Evolutionary conservation across 2,888 invertebrate genomes (phyloP), one percentile per base, ranked within the genome.

Genomic region (Pterostichus madidus): DNA sequence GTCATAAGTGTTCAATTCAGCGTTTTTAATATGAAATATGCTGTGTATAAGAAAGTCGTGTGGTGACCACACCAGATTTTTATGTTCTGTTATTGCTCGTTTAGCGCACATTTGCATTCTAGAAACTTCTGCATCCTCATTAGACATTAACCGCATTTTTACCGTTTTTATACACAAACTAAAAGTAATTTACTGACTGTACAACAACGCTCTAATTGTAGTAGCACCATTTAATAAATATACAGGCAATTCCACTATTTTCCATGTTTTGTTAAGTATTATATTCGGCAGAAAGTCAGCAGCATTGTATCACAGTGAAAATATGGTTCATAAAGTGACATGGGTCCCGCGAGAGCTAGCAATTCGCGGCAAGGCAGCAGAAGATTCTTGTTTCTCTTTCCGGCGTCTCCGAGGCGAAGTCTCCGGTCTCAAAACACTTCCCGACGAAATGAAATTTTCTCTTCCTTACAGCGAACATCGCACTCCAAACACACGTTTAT

Each of bases 301-400:
- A 71, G 68, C 68, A 71, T 17, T 71, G 44, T 39, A 71, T 71
- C 44, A 71, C 68, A 39, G 15, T 11, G 68, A 39, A 71, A 71
- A 71, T 71, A 71, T 71, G 68, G 44, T 71, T 46, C 68, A 71
- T 71, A 71, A 71, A 71, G 68, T 71, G 68, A 71, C 68, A 71
- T 44, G 44, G 44, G 15, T 71, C 68, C 68, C 68, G 5, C 68
- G 11, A 17, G 68, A 11, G 44, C 15, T 17, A 13, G 64, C 59
- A 39, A 39, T 39, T 39, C 39, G 39, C 39, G 39, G 39, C 39
- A 8, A 39, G 39, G 39, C 5, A 39, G 39, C 64, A 68, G 35
- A n/a, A 68, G 64, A 68, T 68, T 68, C 64, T 71, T 71, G 35
- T 44, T 71, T 71, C 44, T 71, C 68, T 71, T 71, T 71, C 68